These are phyloP conservation scores for Carassius gibelio DNA, from an alignment of 2,113 vertebrate genomes.

Conservation along the genomic window DNA sequence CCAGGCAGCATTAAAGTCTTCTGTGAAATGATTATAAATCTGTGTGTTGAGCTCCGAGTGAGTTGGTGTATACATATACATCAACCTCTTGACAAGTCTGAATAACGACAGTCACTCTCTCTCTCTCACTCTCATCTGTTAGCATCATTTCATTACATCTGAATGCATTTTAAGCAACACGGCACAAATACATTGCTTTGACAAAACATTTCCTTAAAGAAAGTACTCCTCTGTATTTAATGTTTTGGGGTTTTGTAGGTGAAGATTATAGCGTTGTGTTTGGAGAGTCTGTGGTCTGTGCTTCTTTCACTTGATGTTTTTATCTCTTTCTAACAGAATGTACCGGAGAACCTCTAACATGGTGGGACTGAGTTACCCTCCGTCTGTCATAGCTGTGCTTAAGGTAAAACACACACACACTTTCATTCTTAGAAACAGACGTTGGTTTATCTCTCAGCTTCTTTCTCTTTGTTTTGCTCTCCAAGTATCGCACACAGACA, in stretches of 20 bases:
- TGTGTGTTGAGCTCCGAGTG: neutral
- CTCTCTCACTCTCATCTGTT: neutral
- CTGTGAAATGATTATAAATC: conserved; percentile 36
- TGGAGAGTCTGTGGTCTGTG: conserved; percentile 16
- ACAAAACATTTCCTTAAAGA: conserved; percentile 28
- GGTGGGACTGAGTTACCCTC: conserved; percentile 96
- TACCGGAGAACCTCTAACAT: conserved; percentile 97
- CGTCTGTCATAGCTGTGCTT: conserved; percentile 90
- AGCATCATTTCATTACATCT: conserved; percentile 20
- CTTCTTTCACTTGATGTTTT: conserved; percentile 65
- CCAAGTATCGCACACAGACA: neutral
- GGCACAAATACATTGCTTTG: conserved; percentile 22
- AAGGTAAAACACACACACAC: conserved; percentile 78
- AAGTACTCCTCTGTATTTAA: conserved; percentile 23
- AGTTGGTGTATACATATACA: conserved; percentile 17
- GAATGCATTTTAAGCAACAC: conserved; percentile 17
- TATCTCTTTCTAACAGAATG: conserved; percentile 86
- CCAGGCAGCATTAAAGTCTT: conserved; percentile 21
- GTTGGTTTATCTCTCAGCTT: neutral
- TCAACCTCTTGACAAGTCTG: conserved; percentile 51
- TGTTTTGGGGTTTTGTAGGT: conserved; percentile 24
- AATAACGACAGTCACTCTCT: conserved; percentile 49
- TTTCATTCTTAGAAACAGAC: neutral
- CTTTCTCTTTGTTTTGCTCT: neutral
- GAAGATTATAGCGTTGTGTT: neutral